Evolutionary conservation across 2,888 invertebrate genomes (phyloP).

Genomic region (Fragum whitleyi): DNA sequence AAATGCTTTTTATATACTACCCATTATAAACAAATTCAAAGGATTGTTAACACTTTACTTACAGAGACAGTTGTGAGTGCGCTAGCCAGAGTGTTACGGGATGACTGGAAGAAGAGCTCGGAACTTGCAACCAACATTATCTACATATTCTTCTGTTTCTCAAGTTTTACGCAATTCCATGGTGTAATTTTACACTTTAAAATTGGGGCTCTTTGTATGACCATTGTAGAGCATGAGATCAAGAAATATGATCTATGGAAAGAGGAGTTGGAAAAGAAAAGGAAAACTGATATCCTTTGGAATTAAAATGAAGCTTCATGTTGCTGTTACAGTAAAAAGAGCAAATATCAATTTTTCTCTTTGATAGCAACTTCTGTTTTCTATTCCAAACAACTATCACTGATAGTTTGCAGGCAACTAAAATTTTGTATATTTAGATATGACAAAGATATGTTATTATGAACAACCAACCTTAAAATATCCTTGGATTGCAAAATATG

Average conservation of each 20-base stretch:
- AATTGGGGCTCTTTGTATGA: slow-evolving; percentile 97
- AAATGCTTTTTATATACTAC: too few relatives aligned
- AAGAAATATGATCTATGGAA: slow-evolving; percentile 97
- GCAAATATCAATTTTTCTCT: neutral
- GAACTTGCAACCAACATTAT: slow-evolving; percentile 98
- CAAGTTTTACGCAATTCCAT: slow-evolving; percentile 97
- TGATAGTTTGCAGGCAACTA: too few relatives aligned
- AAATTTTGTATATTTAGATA: too few relatives aligned
- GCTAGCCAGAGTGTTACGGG: slow-evolving; percentile 96
- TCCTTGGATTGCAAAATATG: too few relatives aligned
- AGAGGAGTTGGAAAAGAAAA: slow-evolving; percentile 85
- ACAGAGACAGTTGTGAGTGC: slow-evolving; percentile 95
- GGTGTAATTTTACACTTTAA: slow-evolving; percentile 97
- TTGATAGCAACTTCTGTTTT: neutral
- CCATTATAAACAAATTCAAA: too few relatives aligned
- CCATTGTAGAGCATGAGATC: slow-evolving; percentile 97
- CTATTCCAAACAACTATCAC: too few relatives aligned
- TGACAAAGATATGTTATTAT: too few relatives aligned
- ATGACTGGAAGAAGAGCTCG: slow-evolving; percentile 98
- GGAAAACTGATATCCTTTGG: slow-evolving; percentile 81
- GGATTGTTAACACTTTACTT: too few relatives aligned
- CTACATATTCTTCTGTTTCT: slow-evolving; percentile 98
- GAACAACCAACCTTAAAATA: too few relatives aligned
- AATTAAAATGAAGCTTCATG: too few relatives aligned
- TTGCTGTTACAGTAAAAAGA: neutral